Base-by-base conservation (phyloP, 2,797 vertebrate genomes). In the Silurus aristotelis region DNA sequence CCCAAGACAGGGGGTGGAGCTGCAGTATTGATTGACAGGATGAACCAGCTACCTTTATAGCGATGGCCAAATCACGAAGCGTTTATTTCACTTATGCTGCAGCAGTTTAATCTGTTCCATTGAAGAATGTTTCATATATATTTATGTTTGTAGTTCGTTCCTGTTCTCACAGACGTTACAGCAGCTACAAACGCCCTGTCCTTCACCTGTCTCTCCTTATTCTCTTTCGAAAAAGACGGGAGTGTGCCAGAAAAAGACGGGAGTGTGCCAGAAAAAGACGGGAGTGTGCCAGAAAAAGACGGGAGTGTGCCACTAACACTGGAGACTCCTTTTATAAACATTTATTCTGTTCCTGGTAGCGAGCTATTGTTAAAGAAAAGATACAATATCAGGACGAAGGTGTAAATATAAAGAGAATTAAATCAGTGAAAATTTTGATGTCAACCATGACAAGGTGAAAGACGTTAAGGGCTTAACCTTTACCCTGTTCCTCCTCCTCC, bases 21-120 rank as follows among this genome's bases (percentile, higher is more conserved):
- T 80, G 67, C 27, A 25, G 58, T 81, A 68, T n/a, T 84, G 83
- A 84, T 22, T 58, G 83, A 84, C 80, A 64, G 88, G 88, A 1
- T 92, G 91, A 91, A 93, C 1, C 14, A 2, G 31, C 25, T 46
- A 20, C 6, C 15, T 77, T 20, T 60, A 20, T 22, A 52, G 68
- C 68, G 7, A 52, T 38, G 38, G 38, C 38, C 38, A 9, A 0
- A n/a, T 64, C 25, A 67, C 6, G 1, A 68, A 67, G 67, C 25
- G 5, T 43, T 38, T 70, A 46, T 46, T 70, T 20, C 38, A 43
- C 27, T 64, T 25, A 25, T 2, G 31, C 27, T 15, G 7, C 66
- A 68, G 27, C 6, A 8, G 10, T 27, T 25, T 25, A n/a, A 38
- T 38, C 38, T 38, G 38, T 38, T 38, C 4, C 38, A 38, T 38